Evolutionary conservation across 2,113 vertebrate species (phyloP).

Genomic region (Ursus arctos): DNA sequence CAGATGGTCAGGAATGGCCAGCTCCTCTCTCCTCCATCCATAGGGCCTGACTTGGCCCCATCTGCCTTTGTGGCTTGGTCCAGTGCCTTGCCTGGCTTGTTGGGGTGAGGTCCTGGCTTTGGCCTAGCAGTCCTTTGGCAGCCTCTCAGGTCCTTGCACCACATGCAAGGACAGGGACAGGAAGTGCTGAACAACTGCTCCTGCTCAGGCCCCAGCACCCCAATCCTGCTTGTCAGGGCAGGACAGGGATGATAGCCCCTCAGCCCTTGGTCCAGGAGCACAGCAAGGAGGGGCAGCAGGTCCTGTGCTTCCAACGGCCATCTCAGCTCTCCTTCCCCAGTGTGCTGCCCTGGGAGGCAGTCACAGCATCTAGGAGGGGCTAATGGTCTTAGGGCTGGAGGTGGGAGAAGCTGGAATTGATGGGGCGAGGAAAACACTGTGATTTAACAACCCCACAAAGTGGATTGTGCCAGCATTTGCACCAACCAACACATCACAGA

Average conservation of each 20-base stretch:
- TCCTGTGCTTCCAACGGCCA: background rate
- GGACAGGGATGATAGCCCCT: background rate
- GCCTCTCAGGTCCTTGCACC: background rate
- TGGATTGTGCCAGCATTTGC: background rate
- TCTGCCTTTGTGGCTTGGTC: background rate
- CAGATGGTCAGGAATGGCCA: background rate
- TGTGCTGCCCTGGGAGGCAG: background rate
- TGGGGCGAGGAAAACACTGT: background rate
- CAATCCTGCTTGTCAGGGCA: background rate
- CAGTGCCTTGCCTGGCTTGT: background rate
- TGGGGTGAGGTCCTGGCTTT: background rate
- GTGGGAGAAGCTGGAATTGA: background rate
- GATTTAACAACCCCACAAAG: background rate
- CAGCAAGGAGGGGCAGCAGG: too few relatives aligned
- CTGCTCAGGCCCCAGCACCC: background rate
- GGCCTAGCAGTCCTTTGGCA: background rate
- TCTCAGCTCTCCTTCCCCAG: background rate
- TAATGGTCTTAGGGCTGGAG: background rate
- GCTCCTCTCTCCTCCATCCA: background rate
- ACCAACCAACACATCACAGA: background rate
- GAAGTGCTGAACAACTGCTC: fast-evolving
- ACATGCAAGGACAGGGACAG: background rate
- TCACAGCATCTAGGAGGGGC: background rate
- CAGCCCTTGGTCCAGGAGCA: background rate
- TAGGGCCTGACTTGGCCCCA: background rate